phyloP scores from a whole-genome alignment of 2,113 vertebrate genomes.

The Oriolus oriolus region DNA sequence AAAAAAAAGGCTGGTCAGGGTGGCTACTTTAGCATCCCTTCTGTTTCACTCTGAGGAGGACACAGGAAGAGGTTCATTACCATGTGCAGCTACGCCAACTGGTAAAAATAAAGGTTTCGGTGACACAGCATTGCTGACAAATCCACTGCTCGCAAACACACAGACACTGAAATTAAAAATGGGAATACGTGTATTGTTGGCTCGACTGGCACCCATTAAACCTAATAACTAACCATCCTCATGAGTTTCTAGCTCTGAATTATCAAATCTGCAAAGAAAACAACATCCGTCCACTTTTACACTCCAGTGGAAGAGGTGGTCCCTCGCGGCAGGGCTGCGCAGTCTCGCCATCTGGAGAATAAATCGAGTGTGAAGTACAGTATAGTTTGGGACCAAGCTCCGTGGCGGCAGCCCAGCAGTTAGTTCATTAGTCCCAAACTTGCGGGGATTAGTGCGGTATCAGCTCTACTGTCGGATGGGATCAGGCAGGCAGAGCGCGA shows the following conservation, averaged over 20 bases:
- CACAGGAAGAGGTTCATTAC: conserved; percentile 56
- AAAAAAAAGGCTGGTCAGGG: neutral
- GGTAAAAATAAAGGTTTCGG: conserved; percentile 48
- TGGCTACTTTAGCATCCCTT: conserved; percentile 47
- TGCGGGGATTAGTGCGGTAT: conserved; percentile 91
- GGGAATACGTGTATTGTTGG: conserved; percentile 52
- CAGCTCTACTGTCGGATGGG: conserved; percentile 81
- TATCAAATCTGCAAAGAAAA: conserved; percentile 83
- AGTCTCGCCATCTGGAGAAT: conserved; percentile 99
- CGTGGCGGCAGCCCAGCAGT: conserved; percentile 95
- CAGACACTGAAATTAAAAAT: conserved; percentile 63
- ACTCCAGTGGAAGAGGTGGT: conserved; percentile 91
- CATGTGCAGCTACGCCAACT: conserved; percentile 11
- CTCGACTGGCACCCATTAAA: conserved; percentile 71
- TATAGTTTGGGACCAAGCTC: conserved; percentile 98
- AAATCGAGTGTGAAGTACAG: conserved; percentile 99
- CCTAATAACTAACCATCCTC: conserved; percentile 76
- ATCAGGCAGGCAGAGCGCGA: conserved; percentile 78
- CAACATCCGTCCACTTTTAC: conserved; percentile 90
- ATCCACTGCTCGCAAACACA: conserved; percentile 39
- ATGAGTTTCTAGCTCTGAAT: conserved; percentile 74
- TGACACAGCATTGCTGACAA: conserved; percentile 39
- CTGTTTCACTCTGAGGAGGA: conserved; percentile 53
- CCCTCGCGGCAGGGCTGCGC: conserved; percentile 84
- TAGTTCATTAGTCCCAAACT: conserved; percentile 99